Conservation (phyloP, 2,797 vertebrate species). For the Phataginus tricuspis region DNA sequence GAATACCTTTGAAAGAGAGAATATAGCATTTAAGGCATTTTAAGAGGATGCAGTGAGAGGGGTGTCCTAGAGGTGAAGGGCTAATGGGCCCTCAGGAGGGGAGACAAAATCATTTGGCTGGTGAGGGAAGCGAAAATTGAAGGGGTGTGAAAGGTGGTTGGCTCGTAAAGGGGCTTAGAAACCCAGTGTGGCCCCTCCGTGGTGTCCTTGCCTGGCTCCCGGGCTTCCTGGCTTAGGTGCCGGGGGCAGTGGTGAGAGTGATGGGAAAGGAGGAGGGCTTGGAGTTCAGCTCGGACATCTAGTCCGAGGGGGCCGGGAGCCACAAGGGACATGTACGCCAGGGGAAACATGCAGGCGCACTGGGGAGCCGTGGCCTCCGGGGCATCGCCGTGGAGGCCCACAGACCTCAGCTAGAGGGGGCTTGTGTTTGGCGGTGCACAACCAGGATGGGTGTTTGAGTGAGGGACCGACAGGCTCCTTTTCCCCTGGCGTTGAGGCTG, state of each 20-base stretch:
- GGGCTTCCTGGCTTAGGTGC: neutral
- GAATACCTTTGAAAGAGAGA: neutral
- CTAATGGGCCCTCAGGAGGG: neutral
- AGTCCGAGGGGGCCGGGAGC: neutral
- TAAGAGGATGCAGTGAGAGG: neutral
- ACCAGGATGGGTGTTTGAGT: neutral
- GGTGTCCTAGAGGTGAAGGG: neutral
- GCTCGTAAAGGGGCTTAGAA: neutral
- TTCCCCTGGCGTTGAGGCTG: neutral
- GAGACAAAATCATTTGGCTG: neutral
- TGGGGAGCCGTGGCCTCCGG: rapidly evolving
- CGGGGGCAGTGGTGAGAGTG: neutral
- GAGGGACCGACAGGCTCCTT: neutral
- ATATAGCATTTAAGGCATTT: neutral
- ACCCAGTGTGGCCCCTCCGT: no score
- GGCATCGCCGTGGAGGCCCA: neutral
- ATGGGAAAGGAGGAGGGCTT: neutral
- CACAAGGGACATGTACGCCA: neutral
- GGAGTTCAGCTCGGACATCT: neutral
- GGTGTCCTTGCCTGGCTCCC: neutral
- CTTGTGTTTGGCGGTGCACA: neutral
- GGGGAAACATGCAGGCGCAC: no score
- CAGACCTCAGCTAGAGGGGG: rapidly evolving
- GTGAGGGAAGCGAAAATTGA: neutral
- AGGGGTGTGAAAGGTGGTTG: neutral